These are phyloP conservation scores for Acleris laterana DNA, from an alignment of 2,888 invertebrate species.

Conservation along the genomic window DNA sequence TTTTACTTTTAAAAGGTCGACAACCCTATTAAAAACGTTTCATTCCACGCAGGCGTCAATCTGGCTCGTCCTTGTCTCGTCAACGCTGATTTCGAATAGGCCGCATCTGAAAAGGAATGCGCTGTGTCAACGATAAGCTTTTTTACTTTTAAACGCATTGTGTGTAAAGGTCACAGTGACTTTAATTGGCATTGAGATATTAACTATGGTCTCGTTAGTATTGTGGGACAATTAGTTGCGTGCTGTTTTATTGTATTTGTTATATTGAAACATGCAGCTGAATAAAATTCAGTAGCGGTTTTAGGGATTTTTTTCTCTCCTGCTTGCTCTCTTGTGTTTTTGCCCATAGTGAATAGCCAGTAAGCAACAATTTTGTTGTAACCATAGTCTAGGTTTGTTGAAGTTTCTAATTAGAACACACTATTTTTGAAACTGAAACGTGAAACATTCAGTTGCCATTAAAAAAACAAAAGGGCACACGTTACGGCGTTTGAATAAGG, in stretches of 20 bases:
- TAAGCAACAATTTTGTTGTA: too few relatives aligned
- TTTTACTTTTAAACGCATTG: conserved; percentile 36
- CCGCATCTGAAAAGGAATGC: conserved; percentile 13
- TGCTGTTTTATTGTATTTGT: conserved; percentile 2
- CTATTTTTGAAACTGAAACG: too few relatives aligned
- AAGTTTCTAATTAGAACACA: too few relatives aligned
- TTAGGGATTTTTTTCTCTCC: too few relatives aligned
- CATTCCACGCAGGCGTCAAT: conserved; percentile 27
- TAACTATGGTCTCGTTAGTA: conserved; percentile 13
- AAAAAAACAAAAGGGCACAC: too few relatives aligned
- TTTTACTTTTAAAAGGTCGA: background rate
- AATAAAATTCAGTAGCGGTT: too few relatives aligned
- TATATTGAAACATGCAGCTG: background rate
- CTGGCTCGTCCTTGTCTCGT: conserved; percentile 36
- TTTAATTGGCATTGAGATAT: conserved; percentile 36
- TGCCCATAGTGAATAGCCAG: too few relatives aligned
- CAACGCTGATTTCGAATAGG: conserved; percentile 38
- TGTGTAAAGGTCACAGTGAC: conserved; percentile 27
- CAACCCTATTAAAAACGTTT: conserved; percentile 29
- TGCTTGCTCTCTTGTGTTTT: too few relatives aligned
- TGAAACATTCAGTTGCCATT: too few relatives aligned
- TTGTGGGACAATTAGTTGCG: conserved; percentile 18
- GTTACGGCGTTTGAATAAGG: too few relatives aligned
- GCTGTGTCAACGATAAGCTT: conserved; percentile 18
- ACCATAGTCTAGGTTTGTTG: too few relatives aligned